phyloP scores from a whole-genome alignment of 1,140 invertebrate genomes.

The Tigriopus japonicus region DNA sequence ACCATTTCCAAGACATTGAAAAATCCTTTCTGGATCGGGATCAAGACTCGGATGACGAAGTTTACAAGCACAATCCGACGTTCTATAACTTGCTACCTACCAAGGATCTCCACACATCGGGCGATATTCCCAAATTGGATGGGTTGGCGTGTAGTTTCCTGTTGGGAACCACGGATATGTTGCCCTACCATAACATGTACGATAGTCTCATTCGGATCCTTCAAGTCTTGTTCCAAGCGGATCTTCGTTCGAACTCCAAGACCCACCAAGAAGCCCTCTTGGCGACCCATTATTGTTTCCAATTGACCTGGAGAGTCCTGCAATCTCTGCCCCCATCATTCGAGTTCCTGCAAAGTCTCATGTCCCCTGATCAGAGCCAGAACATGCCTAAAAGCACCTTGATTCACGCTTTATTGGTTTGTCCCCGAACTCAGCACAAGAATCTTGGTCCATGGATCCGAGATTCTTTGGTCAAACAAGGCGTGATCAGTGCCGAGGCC shows the following conservation, averaged over 20 bases:
- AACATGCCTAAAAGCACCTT: not conserved
- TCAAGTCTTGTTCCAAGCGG: constrained; percentile 27
- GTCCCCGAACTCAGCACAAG: constrained; percentile 23
- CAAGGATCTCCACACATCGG: constrained; percentile 49
- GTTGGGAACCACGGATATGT: constrained; percentile 64
- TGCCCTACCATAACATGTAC: constrained; percentile 68
- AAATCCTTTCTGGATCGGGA: not conserved
- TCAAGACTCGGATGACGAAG: not conserved
- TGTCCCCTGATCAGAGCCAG: not conserved
- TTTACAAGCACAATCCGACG: constrained; percentile 28
- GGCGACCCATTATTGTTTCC: constrained; percentile 76
- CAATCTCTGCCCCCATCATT: constrained; percentile 67
- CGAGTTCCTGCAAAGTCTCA: constrained; percentile 57
- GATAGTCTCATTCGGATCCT: constrained; percentile 43
- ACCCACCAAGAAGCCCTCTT: constrained; percentile 43
- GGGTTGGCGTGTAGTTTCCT: constrained; percentile 85
- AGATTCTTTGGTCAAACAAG: constrained; percentile 55
- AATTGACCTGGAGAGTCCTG: constrained; percentile 57
- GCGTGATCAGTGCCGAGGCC: constrained; percentile 59
- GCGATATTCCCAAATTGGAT: constrained; percentile 65
- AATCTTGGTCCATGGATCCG: constrained; percentile 24
- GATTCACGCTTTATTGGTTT: not conserved
- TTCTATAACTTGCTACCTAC: constrained; percentile 62
- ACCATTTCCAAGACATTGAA: not conserved
- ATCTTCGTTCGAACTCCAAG: too few species aligned